Base-by-base conservation (phyloP, 2,797 vertebrate species). In the Scarus forsteni region DNA sequence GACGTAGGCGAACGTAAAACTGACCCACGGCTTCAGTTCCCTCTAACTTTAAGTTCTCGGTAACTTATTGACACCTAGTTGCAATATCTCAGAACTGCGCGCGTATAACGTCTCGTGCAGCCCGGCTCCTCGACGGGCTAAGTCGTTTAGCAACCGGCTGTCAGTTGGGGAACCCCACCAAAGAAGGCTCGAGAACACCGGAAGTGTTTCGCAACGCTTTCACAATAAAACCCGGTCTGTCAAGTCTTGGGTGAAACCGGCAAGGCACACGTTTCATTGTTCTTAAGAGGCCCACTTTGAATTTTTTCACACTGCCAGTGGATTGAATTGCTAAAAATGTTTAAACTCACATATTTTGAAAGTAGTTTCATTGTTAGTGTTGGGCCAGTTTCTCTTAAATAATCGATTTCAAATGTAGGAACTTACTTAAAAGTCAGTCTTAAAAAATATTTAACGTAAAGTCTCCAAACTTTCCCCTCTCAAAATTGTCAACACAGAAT, bases 151-250 rank as follows among this genome's bases (percentile, higher is more conserved):
- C 66, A 16, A 10, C 74, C 81, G 49, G 62, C 74, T 79, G 88
- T 66, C 80, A 72, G 62, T 74, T 57, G 13, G 48, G 8, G 34
- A 56, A 51, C 2, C 12, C 27, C 15, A 39, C 36, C 18, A 27
- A 38, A 44, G 63, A 61, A 46, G 44, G 57, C 8, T 64, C 44
- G 16, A 45, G 27, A 42, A 43, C 16, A 75, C 82, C 88, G 83
- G 89, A 91, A 92, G 10, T 8, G 14, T 6, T 4, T 1, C 3
- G 4, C 0, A 6, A 0, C 1, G 1, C 19, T 79, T 90, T 88
- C 88, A 89, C 38, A 91, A 79, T 92, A 92, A 91, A 87, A 88
- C 72, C 66, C 10, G 1, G 48, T 10, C 7, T 8, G 9, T 19
- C 12, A 1, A 3, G 9, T 7, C n/a, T 6, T 6, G n/a, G 44